phyloP scores from a whole-genome alignment of 1,140 invertebrate genomes.

The Oppia nitens region DNA sequence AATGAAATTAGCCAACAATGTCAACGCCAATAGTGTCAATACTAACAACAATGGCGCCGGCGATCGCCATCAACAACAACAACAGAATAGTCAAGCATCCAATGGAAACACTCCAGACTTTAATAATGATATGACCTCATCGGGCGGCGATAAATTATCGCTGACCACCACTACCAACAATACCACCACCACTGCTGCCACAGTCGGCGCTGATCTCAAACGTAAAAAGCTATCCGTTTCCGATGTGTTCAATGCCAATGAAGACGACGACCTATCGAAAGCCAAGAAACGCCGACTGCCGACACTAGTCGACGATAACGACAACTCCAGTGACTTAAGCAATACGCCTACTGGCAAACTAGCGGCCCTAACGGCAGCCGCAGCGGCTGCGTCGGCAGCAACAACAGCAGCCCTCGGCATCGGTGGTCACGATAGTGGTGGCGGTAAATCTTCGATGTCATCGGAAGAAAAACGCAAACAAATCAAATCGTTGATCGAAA shows the following conservation, averaged over 20 bases:
- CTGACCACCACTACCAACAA: not conserved
- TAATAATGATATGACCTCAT: no score
- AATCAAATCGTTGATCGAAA: conserved; percentile 92
- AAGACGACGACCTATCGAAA: conserved; percentile 47
- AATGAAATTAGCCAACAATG: conserved; percentile 3
- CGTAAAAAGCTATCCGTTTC: conserved; percentile 63
- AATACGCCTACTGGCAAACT: conserved; percentile 10
- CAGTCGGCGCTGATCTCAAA: conserved; percentile 20
- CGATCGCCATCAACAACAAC: not conserved
- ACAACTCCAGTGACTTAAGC: conserved; percentile 17
- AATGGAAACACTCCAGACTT: not conserved
- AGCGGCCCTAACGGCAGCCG: no score
- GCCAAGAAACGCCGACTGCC: conserved; percentile 63
- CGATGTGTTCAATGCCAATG: conserved; percentile 78
- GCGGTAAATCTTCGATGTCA: conserved; percentile 12
- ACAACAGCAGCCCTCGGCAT: conserved; percentile 8
- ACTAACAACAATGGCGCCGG: conserved; percentile 4
- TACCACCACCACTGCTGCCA: not conserved
- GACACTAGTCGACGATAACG: conserved; percentile 38
- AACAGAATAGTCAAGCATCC: not conserved
- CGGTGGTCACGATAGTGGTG: no score
- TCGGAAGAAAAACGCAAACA: conserved; percentile 82
- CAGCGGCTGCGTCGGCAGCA: conserved; percentile 1
- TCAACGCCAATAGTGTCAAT: not conserved
- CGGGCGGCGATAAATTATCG: no score